Evolutionary conservation across 2,113 vertebrate genomes (phyloP), one percentile per base, ranked within the genome.

Genomic region (Dascyllus trimaculatus): DNA sequence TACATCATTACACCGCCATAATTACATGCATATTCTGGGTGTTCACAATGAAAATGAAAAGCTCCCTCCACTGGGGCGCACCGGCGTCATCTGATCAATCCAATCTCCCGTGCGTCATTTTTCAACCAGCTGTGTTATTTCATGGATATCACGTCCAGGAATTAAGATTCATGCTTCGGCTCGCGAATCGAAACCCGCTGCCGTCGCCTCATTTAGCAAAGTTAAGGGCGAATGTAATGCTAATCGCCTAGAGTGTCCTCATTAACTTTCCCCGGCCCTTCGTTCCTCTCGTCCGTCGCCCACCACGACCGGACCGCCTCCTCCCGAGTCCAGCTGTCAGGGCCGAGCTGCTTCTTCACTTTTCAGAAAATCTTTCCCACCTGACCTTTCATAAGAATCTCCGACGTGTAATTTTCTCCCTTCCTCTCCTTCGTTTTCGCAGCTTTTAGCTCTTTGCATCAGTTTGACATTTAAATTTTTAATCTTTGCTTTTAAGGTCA

Each of bases 321-420:
- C 63, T 48, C 18, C 54, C 29, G 38, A 11, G 46, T 59, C 49
- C 60, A 65, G 60, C 70, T 75, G 64, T 49, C 56, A 58, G 14
- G 29, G 24, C 32, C 0, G 5, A 66, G 38, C 45, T 65, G 59
- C 40, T 59, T 48, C 63, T 38, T 71, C 25, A 52, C 35, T 32
- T 46, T 22, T 76, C n/a, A 43, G 49, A 53, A n/a, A 35, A 46
- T 52, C 45, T 56, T 56, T 75, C 35, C 75, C 29, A 51, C 52
- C 25, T 85, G 75, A 82, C 75, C 75, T 87, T 82, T 82, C 52
- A 17, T 48, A 69, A 21, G n/a, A 61, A 21, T 64, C 58, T 70
- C 26, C 25, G 11, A 18, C 74, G n/a, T 56, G 8, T 78, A 48
- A 65, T 78, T 64, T 71, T 75, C 35, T 74, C 18, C n/a, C 38